Evolutionary conservation across 2,888 invertebrate genomes (phyloP).

Genomic region (Tachina grossa): DNA sequence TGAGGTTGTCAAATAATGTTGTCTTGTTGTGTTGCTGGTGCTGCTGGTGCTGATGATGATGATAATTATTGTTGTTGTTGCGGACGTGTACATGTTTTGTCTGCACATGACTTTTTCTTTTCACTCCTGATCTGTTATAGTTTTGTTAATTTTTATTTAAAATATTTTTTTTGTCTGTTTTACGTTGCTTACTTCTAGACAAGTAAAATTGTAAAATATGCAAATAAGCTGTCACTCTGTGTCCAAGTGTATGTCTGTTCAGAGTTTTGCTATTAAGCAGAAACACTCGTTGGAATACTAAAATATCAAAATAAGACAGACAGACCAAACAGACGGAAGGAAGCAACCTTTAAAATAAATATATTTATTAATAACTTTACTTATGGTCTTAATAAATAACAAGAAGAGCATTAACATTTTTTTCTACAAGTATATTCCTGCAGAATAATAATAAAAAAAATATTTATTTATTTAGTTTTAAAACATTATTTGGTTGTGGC

Average conservation of each 20-base stretch:
- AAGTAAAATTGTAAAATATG: conserved; percentile 79
- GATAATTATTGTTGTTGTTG: conserved; percentile 14
- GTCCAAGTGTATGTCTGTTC: conserved; percentile 50
- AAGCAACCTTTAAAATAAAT: conserved; percentile 34
- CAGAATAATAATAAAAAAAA: not conserved
- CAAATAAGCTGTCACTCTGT: conserved; percentile 75
- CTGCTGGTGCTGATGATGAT: not conserved
- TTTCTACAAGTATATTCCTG: not conserved
- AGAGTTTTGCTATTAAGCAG: conserved; percentile 49
- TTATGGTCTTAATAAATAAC: conserved; percentile 19
- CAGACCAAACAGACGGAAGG: not conserved
- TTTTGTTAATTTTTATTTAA: conserved; percentile 11
- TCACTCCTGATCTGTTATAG: conserved; percentile 60
- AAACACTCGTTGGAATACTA: conserved; percentile 49
- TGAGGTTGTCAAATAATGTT: conserved; percentile 52
- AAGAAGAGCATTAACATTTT: conserved; percentile 42
- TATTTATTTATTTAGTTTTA: not conserved
- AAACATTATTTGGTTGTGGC: not conserved
- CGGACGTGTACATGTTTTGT: conserved; percentile 64
- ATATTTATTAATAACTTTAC: conserved; percentile 53
- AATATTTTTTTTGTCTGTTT: not conserved
- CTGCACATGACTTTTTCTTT: conserved; percentile 64
- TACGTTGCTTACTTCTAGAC: conserved; percentile 71
- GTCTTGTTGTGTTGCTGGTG: conserved; percentile 22
- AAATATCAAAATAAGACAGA: conserved; percentile 59